phyloP scores from a whole-genome alignment of 2,888 invertebrate species.

The Tenthredo notha region DNA sequence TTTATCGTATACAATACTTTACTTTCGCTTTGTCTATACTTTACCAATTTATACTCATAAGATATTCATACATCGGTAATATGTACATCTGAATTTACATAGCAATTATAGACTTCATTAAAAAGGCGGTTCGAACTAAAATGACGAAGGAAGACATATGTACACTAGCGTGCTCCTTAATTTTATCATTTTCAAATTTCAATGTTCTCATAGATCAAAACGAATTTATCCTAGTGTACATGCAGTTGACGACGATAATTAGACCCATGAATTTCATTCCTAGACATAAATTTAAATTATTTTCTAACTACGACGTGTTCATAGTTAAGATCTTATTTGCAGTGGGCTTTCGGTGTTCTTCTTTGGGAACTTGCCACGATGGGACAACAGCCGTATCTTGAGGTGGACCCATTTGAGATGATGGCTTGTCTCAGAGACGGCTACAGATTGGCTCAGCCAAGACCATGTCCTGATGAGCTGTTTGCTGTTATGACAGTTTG shows the following conservation, averaged over 20 bases:
- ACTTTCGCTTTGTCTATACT: background rate
- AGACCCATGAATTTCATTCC: background rate
- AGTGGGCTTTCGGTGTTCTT: slow-evolving; percentile 97
- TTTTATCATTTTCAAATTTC: no score
- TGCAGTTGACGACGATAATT: background rate
- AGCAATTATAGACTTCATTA: background rate
- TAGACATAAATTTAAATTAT: background rate
- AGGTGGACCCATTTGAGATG: slow-evolving; percentile 96
- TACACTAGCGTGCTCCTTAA: no score
- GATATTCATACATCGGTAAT: background rate
- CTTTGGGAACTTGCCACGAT: slow-evolving; percentile 96
- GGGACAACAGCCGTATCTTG: slow-evolving; percentile 93
- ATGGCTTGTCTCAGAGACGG: slow-evolving; percentile 92
- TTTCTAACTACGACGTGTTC: background rate
- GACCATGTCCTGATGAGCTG: slow-evolving; percentile 97
- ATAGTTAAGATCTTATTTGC: slow-evolving; percentile 53
- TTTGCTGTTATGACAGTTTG: slow-evolving; percentile 89
- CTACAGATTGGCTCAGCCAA: slow-evolving; percentile 93
- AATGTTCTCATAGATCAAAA: no score
- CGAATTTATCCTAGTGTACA: no score
- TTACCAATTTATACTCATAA: background rate
- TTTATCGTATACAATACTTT: slow-evolving; percentile 55
- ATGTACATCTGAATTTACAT: background rate
- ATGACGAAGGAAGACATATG: background rate
- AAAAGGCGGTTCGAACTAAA: background rate